A percentile compares a stretch with the other conserved stretches of the same genome.
Evolutionary conservation across 2,113 vertebrate genomes (phyloP).

Genomic region (Bubo scandiacus): DNA sequence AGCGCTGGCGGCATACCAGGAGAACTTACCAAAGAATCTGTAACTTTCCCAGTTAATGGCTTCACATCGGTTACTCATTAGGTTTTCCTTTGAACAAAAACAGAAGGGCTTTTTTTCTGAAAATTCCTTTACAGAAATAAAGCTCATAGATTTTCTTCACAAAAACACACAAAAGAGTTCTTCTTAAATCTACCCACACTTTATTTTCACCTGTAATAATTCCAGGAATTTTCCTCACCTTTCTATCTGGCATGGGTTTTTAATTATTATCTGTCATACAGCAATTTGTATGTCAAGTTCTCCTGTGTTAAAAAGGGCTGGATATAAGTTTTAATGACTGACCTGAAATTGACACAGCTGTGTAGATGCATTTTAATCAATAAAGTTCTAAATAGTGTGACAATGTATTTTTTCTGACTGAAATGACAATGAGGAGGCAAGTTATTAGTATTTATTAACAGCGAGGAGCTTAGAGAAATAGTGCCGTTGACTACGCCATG

Average conservation of each 20-base stretch:
- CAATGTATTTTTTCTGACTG: neutral
- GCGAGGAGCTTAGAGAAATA: neutral
- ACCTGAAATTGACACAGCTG: neutral
- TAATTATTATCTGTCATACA: neutral
- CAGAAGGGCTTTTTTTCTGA: neutral
- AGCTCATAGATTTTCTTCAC: neutral
- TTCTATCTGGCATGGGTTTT: neutral
- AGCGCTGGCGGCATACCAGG: neutral
- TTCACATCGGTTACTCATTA: neutral
- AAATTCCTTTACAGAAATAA: constrained; percentile 11
- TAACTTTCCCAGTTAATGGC: neutral
- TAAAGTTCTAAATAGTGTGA: neutral
- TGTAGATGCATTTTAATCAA: neutral
- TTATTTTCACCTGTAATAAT: neutral
- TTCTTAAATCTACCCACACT: neutral
- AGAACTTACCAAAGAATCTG: neutral
- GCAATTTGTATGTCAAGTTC: neutral
- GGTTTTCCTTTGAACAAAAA: constrained; percentile 18
- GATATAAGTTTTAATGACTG: neutral
- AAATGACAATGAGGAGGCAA: neutral
- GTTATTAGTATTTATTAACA: neutral
- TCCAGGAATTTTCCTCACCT: neutral
- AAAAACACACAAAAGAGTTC: constrained; percentile 23
- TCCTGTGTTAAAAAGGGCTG: neutral
- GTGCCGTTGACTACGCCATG: neutral